phyloP scores from a whole-genome alignment of 2,888 invertebrate species.

The Gibbula magus region DNA sequence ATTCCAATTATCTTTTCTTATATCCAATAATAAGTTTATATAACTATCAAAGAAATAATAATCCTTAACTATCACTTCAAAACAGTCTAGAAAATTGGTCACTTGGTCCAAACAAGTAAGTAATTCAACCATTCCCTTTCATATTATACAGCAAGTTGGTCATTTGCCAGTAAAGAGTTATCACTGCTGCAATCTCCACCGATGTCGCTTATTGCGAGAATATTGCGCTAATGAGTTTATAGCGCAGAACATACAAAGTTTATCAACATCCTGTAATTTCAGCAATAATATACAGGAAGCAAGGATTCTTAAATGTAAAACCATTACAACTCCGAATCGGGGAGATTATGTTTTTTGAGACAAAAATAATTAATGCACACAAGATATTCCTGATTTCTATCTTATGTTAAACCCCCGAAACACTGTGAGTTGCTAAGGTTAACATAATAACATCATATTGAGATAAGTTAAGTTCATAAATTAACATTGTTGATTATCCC shows the following conservation, averaged over 20 bases:
- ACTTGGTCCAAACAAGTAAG: too few relatives aligned
- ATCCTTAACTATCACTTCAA: too few relatives aligned
- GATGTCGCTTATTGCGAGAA: conserved; percentile 4
- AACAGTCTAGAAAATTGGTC: too few relatives aligned
- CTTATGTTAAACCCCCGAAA: background rate
- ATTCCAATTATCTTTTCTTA: too few relatives aligned
- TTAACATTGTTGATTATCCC: too few relatives aligned
- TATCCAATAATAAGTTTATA: too few relatives aligned
- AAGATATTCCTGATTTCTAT: background rate
- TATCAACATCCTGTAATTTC: conserved; percentile 15
- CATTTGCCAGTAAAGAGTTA: background rate
- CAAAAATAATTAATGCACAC: background rate
- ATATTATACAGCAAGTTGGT: background rate
- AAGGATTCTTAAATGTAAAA: background rate
- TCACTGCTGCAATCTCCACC: background rate
- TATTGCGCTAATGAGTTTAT: conserved; percentile 1
- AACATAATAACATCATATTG: background rate
- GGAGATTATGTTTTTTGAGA: background rate
- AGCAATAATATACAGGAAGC: conserved; percentile 1
- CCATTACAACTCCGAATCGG: background rate
- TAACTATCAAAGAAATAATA: too few relatives aligned
- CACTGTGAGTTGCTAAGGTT: background rate
- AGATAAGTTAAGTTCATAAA: background rate
- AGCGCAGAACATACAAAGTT: background rate
- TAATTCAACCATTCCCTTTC: too few relatives aligned